These are phyloP conservation scores for Tillus elongatus DNA, from an alignment of 2,888 invertebrate species.

Conservation along the genomic window DNA sequence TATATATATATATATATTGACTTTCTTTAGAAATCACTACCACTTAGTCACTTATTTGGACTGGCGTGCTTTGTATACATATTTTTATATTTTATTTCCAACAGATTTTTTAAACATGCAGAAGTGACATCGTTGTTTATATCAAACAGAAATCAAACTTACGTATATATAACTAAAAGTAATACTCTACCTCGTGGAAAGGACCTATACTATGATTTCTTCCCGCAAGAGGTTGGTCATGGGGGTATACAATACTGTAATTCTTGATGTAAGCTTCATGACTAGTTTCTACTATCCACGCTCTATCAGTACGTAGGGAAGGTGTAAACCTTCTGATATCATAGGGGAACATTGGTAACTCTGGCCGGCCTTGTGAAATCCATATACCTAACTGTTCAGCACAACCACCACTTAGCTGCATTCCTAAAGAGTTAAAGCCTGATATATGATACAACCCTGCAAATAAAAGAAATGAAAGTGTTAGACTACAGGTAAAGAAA, in stretches of 20 bases:
- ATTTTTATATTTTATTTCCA: too few relatives aligned
- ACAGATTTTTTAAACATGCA: too few relatives aligned
- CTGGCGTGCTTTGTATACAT: too few relatives aligned
- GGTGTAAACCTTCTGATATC: slow-evolving; percentile 78
- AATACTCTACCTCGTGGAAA: slow-evolving; percentile 61
- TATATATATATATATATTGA: too few relatives aligned
- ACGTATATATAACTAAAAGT: too few relatives aligned
- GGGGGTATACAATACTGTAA: slow-evolving; percentile 71
- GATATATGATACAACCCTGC: slow-evolving; percentile 74
- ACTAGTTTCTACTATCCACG: slow-evolving; percentile 73
- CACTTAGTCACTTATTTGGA: too few relatives aligned
- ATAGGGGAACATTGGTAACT: slow-evolving; percentile 76
- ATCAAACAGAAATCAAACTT: too few relatives aligned
- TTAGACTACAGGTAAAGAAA: too few relatives aligned
- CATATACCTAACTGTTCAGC: slow-evolving; percentile 78
- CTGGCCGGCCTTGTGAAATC: slow-evolving; percentile 74
- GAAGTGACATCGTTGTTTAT: too few relatives aligned
- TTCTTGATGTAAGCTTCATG: slow-evolving; percentile 87
- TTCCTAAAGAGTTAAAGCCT: slow-evolving; percentile 85
- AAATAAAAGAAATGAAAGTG: too few relatives aligned
- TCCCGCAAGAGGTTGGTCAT: slow-evolving; percentile 76
- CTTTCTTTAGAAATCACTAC: too few relatives aligned
- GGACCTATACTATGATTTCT: slow-evolving; percentile 60
- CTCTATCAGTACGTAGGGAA: slow-evolving; percentile 56
- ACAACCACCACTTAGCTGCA: slow-evolving; percentile 86